phyloP scores from a whole-genome alignment of 2,888 invertebrate genomes.

The Argyresthia goedartella region DNA sequence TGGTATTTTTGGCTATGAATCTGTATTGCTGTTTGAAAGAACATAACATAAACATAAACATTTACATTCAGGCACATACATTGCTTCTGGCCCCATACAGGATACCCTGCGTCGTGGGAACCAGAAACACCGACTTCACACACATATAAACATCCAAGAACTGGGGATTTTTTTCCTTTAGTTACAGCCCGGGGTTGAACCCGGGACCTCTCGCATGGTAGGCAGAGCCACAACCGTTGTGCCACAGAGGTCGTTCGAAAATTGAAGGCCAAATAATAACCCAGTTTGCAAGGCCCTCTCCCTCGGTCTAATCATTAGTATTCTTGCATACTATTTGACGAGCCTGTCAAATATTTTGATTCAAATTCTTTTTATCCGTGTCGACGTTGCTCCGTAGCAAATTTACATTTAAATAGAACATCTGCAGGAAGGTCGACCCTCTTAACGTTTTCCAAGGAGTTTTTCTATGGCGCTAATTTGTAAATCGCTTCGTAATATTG shows the following conservation, averaged over 20 bases:
- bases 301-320: conserved; percentile 10
- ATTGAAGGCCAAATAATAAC: neutral
- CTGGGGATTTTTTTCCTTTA: too few species aligned
- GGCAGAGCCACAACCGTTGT: too few species aligned
- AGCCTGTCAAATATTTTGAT: conserved; percentile 51
- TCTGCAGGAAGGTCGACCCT: conserved; percentile 63
- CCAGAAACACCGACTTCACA: too few species aligned
- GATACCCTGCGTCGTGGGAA: too few species aligned
- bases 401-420: conserved; percentile 72
- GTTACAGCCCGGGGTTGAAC: too few species aligned
- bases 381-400: conserved; percentile 48
- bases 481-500: conserved; percentile 68
- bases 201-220: too few species aligned
- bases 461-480: conserved; percentile 70
- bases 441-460: conserved; percentile 50
- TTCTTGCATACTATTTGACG: conserved; percentile 19
- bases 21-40: too few species aligned
- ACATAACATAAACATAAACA: too few species aligned
- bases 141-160: too few species aligned
- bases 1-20: too few species aligned
- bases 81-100: too few species aligned
- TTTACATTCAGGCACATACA: too few species aligned
- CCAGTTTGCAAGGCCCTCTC: neutral
- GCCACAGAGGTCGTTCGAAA: neutral
- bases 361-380: conserved; percentile 56